Evolutionary conservation across 2,888 invertebrate species (phyloP).

Genomic region (Mimachlamys varia): DNA sequence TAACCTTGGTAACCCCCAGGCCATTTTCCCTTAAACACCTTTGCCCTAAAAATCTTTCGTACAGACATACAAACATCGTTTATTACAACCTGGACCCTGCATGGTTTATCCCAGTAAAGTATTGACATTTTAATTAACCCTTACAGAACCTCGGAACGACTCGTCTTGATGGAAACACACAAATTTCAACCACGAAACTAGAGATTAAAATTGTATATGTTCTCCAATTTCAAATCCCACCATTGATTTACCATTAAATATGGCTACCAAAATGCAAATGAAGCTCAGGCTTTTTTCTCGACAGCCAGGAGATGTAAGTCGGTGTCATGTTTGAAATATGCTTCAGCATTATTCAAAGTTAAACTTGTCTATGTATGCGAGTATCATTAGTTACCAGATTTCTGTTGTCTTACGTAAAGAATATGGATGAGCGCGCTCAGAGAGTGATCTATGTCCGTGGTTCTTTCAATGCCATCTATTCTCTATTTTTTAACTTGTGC

Average conservation of each 20-base stretch:
- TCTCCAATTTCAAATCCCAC: not conserved
- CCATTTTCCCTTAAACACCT: not conserved
- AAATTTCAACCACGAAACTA: not conserved
- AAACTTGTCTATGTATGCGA: constrained; percentile 2
- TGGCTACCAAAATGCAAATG: constrained; percentile 20
- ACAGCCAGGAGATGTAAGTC: constrained; percentile 6
- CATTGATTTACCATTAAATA: constrained; percentile 19
- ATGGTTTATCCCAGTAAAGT: not conserved
- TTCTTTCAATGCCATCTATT: not conserved
- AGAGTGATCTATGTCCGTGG: not conserved
- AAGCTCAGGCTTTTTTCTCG: not conserved
- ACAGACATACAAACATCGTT: not conserved
- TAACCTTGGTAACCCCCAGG: too few species aligned
- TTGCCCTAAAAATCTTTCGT: not conserved
- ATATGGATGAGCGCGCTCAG: constrained; percentile 23
- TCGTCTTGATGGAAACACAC: not conserved
- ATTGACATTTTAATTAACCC: constrained; percentile 16
- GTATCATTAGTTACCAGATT: constrained; percentile 29
- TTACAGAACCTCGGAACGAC: not conserved
- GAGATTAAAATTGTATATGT: constrained; percentile 27
- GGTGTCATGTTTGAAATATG: constrained; percentile 13
- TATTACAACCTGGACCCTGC: not conserved
- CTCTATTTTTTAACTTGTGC: not conserved
- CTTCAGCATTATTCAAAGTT: constrained; percentile 1
- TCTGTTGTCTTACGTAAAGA: not conserved